phyloP scores from a whole-genome alignment of 2,888 invertebrate species.

The Troides oblongomaculatus region DNA sequence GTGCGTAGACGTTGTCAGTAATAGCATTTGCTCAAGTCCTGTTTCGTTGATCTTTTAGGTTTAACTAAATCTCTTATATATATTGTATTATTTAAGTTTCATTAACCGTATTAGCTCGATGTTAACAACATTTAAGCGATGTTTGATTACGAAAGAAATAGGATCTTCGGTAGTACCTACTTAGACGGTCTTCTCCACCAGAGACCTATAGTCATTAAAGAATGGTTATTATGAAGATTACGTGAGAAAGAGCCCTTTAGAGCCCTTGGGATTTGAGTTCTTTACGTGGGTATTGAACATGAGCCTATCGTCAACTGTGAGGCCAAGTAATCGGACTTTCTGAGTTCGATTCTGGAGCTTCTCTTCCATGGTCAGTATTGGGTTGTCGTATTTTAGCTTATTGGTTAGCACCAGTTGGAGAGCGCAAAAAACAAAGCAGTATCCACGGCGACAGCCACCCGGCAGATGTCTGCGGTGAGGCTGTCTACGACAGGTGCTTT shows the following conservation, averaged over 20 bases:
- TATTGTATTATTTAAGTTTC: neutral
- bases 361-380: neutral
- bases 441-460: too few species aligned
- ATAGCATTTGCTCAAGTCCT: neutral
- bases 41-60: neutral
- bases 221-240: too few species aligned
- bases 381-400: neutral
- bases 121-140: neutral
- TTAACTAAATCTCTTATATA: too few species aligned
- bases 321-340: neutral
- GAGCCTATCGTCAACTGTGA: neutral
- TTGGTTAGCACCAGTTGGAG: neutral
- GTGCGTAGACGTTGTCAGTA: conserved; percentile 36
- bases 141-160: too few species aligned
- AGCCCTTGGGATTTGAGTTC: neutral
- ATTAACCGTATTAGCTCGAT: neutral
- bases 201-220: too few species aligned
- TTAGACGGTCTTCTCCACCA: too few species aligned
- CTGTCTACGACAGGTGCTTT: too few species aligned
- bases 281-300: neutral
- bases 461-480: too few species aligned
- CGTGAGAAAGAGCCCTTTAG: too few species aligned
- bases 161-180: too few species aligned
- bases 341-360: neutral
- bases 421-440: too few species aligned